Percentiles rank a stretch among this genome's conserved stretches.
These are phyloP conservation scores for Yponomeuta plumbellus DNA, from an alignment of 2,888 invertebrate species.

Conservation along the genomic window DNA sequence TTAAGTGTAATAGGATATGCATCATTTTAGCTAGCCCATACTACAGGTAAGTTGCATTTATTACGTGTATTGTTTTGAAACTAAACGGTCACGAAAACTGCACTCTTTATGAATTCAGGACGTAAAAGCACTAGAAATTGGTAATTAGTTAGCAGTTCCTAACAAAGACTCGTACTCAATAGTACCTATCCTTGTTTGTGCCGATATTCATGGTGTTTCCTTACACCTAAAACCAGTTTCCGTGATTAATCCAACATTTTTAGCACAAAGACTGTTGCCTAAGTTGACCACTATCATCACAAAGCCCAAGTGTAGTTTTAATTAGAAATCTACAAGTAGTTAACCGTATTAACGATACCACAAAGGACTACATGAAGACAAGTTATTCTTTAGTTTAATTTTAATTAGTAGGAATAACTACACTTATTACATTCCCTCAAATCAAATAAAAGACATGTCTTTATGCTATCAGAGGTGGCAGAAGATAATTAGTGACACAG, in stretches of 20 bases:
- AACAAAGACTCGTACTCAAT: background rate
- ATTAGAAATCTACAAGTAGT: too few species aligned
- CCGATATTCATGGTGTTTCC: background rate
- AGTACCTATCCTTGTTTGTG: background rate
- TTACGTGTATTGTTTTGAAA: slow-evolving; percentile 17
- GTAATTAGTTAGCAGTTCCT: background rate
- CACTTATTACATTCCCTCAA: too few species aligned
- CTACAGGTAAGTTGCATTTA: slow-evolving; percentile 27
- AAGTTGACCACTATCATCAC: slow-evolving; percentile 17
- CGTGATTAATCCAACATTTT: background rate
- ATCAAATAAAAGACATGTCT: too few species aligned
- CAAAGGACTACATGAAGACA: too few species aligned
- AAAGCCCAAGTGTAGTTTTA: too few species aligned
- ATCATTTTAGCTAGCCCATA: background rate
- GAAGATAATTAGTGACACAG: too few species aligned
- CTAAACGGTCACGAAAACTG: background rate
- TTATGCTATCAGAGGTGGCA: too few species aligned
- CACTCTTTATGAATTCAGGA: background rate
- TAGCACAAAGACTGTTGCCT: slow-evolving; percentile 16
- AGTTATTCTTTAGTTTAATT: too few species aligned
- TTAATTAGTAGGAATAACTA: too few species aligned
- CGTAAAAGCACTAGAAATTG: background rate
- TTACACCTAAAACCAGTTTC: background rate
- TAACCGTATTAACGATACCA: too few species aligned
- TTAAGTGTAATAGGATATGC: background rate